Base-by-base conservation (phyloP, 30 jellyfish, hydroid and myxozoan genomes). In the Hydra vulgaris region DNA sequence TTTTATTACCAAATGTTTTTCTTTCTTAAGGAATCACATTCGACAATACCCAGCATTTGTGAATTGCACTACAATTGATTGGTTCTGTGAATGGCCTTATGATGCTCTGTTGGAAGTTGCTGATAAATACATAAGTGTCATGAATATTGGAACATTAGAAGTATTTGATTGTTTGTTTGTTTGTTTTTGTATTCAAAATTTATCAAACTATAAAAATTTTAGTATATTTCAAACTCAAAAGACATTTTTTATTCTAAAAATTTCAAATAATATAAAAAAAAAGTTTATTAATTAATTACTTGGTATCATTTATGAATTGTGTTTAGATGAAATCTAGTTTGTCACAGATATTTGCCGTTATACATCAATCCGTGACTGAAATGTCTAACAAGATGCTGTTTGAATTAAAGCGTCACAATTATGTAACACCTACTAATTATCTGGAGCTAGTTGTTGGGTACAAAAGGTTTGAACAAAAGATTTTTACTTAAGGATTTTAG, bases 51-150 rank as follows among this genome's bases (percentile, higher is more conserved):
- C 98, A 15, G 95, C 98, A 15, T 85, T 92, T 55, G 98, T 92
- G 66, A 92, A 92, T 78, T 92, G 98, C 79, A 92, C 98, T 0
- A 92, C 98, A 0, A 92, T 92, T 73, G 98, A 92, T 72, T 92
- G 98, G 98, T 92, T 92, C 72, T 72, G 96, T 75, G 98, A 92
- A 83, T 92, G 98, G 98, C 98, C 98, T 21, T 70, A 88, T 18
- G 98, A 92, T 83, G 98, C 98, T 0, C 80, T 92, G 76, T 70
- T 92, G 17, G 98, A 92, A 87, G 98, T 92, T 7, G 96, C 96
- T 1, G 98, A 84, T 52, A 80, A 88, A 27, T 92, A 83, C 87
- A 88, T 92, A 27, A 96, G 86, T 7, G 88, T 82, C 18, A 82
- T 92, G 76, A 61, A 76, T 55, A 82, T 92, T 25, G 88, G 78